Percentiles rank a stretch among this genome's conserved stretches.
Evolutionary conservation across 2,888 invertebrate species (phyloP).

Genomic region (Pogonocherus hispidulus): DNA sequence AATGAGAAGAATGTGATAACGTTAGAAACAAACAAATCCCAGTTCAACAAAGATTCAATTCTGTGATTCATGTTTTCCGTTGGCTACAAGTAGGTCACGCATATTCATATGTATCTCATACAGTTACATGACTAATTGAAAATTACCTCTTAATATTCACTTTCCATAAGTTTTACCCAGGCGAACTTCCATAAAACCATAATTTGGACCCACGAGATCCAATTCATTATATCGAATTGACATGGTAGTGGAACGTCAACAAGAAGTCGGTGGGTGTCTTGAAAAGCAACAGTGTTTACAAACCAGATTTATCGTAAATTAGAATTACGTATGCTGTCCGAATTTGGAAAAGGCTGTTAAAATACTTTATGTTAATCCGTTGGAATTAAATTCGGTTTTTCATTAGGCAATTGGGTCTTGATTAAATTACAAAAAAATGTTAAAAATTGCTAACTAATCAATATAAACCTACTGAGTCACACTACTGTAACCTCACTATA

Average conservation of each 20-base stretch:
- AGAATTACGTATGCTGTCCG: background rate
- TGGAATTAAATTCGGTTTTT: background rate
- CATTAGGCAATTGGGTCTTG: background rate
- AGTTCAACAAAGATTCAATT: background rate
- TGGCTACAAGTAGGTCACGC: background rate
- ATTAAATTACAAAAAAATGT: too few relatives aligned
- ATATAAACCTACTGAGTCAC: too few relatives aligned
- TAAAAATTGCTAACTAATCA: too few relatives aligned
- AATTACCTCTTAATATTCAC: constrained; percentile 1
- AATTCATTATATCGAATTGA: background rate
- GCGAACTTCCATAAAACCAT: background rate
- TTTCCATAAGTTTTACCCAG: background rate
- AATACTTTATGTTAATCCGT: constrained; percentile 16
- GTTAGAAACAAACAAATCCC: background rate
- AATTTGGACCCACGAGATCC: background rate
- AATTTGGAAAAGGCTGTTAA: constrained; percentile 9
- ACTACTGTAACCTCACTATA: too few relatives aligned
- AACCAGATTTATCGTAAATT: background rate
- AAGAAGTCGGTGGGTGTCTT: constrained; percentile 12
- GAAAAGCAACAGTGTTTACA: background rate
- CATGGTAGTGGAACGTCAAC: background rate
- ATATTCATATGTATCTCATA: background rate
- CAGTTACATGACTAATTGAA: background rate
- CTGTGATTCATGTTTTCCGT: background rate
- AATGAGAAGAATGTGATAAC: background rate